phyloP scores from a whole-genome alignment of 1,140 invertebrate genomes.

The Drosophila arawakana region DNA sequence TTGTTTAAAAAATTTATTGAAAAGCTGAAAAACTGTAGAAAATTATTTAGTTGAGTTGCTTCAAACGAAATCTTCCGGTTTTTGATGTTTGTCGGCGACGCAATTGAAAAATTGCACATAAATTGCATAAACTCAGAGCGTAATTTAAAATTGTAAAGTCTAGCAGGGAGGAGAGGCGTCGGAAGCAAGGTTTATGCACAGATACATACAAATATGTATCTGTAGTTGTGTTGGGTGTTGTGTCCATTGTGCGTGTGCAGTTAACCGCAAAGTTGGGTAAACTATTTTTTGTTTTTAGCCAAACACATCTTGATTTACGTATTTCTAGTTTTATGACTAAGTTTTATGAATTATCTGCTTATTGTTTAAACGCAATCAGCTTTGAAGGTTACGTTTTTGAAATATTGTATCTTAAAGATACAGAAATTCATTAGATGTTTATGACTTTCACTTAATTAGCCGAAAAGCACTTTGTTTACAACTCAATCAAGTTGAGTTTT shows the following conservation, averaged over 20 bases:
- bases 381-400: slow-evolving; percentile 12
- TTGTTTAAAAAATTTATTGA: slow-evolving; percentile 12
- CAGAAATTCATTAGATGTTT: slow-evolving; percentile 12
- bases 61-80: slow-evolving; percentile 64
- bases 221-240: slow-evolving; percentile 18
- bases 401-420: not conserved
- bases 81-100: slow-evolving; percentile 35
- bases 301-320: slow-evolving; percentile 27
- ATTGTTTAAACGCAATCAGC: slow-evolving; percentile 6
- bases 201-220: slow-evolving; percentile 4
- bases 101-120: slow-evolving; percentile 79
- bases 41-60: slow-evolving; percentile 21
- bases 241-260: slow-evolving; percentile 73
- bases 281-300: slow-evolving; percentile 32
- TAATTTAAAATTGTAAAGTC: slow-evolving; percentile 54
- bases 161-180: not conserved
- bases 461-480: slow-evolving; percentile 33
- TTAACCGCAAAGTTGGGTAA: slow-evolving; percentile 72
- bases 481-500: slow-evolving; percentile 27
- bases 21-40: slow-evolving; percentile 8
- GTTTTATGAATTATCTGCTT: slow-evolving; percentile 37
- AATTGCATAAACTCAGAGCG: slow-evolving; percentile 68
- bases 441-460: slow-evolving; percentile 71
- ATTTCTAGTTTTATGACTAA: slow-evolving; percentile 33
- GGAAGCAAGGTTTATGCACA: not conserved